phyloP scores from a whole-genome alignment of 2,797 vertebrate genomes.

The Phoebastria nigripes region DNA sequence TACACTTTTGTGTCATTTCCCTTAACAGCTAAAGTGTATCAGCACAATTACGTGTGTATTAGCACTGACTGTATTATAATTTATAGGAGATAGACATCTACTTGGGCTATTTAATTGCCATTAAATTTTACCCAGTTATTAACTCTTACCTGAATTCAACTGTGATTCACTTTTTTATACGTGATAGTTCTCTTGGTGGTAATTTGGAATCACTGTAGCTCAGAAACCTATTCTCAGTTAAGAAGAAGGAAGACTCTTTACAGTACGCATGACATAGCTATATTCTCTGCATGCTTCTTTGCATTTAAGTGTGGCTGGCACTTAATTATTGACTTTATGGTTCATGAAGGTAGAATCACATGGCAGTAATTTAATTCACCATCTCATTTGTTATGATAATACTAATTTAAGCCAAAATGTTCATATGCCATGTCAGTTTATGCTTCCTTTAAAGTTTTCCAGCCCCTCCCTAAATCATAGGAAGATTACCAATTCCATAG shows the following conservation, averaged over 20 bases:
- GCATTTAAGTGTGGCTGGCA: background rate
- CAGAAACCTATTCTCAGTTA: background rate
- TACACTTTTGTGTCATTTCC: background rate
- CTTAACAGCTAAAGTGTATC: background rate
- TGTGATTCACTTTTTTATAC: background rate
- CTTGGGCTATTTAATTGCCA: background rate
- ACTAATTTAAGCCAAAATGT: background rate
- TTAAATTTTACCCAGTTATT: background rate
- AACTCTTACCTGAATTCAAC: background rate
- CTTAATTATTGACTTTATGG: background rate
- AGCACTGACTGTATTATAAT: background rate
- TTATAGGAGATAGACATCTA: background rate
- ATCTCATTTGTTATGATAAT: background rate
- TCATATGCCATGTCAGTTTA: background rate
- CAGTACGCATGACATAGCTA: background rate
- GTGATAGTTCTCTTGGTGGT: background rate
- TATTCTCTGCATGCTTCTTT: background rate
- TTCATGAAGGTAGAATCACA: background rate
- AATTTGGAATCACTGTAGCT: background rate
- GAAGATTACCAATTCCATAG: background rate
- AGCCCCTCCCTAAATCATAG: background rate
- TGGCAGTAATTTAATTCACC: background rate
- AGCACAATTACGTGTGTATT: background rate
- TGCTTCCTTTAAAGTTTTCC: background rate
- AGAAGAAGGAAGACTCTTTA: background rate